Evolutionary conservation across 2,113 vertebrate genomes (phyloP), one percentile per base, ranked within the genome.

Genomic region (Cryptotis parvus): DNA sequence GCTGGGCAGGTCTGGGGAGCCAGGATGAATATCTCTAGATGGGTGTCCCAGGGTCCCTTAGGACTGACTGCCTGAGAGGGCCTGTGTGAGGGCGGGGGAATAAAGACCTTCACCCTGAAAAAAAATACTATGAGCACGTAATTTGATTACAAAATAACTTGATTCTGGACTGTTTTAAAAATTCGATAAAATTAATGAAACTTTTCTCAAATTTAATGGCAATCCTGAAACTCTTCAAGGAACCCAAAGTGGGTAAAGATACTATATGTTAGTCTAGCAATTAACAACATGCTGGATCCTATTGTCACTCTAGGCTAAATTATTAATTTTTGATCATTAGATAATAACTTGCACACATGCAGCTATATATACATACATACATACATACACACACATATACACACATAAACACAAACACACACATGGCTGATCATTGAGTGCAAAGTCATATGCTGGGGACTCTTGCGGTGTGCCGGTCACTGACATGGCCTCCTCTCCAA

Each of bases 211-310:
- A 78, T 58, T 80, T 86, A 35, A 0, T 41, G 22, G 79, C 41
- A 89, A 81, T 74, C 45, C 33, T 43, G 33, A 95, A 93, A 85
- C 9, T 87, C 11, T 75, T n/a, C 6, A 9, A 14, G 10, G 68
- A 91, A 74, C 41, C 15, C 26, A 45, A 35, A 89, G 31, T 95
- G 68, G 92, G 24, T 58, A 91, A 85, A 73, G n/a, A 79, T 91
- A 45, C 76, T 24, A 55, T 90, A 35, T 84, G 37, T 65, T 93
- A 95, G 93, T 93, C 95, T 87, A 82, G 68, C 63, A 86, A 97
- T 35, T 91, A 96, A 95, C 20, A 82, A 95, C 24, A 82, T 6
- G 39, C 58, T 20, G 94, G 87, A 87, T 94, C 88, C 86, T 78
- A 92, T 75, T 94, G 65, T 55, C 35, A 91, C 65, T 65, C 93